Evolutionary conservation across 2,113 vertebrate genomes (phyloP).

Genomic region (Edolisoma coerulescens): DNA sequence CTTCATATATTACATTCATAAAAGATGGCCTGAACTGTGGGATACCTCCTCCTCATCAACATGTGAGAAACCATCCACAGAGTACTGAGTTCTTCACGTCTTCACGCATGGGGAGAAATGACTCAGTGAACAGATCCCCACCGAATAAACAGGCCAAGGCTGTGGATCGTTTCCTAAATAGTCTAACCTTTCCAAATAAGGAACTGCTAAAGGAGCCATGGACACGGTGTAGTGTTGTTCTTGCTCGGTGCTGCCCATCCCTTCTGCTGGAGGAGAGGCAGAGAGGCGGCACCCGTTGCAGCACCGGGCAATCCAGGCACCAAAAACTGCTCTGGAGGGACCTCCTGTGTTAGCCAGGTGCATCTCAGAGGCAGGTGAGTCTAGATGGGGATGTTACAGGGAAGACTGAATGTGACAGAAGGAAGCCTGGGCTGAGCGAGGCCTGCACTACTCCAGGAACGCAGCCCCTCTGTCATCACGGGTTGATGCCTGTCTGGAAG

Average conservation of each 20-base stretch:
- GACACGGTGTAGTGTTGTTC: neutral
- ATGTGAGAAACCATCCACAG: neutral
- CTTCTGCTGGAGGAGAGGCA: neutral
- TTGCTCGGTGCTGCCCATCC: neutral
- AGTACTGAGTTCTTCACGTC: fast-evolving
- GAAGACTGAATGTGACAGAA: neutral
- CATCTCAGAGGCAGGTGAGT: neutral
- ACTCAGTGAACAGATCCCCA: neutral
- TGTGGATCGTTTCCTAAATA: neutral
- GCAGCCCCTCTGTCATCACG: fast-evolving
- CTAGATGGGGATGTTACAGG: neutral
- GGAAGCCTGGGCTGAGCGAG: no score
- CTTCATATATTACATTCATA: neutral
- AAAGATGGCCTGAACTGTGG: neutral
- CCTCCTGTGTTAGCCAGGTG: neutral
- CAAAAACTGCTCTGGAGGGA: neutral
- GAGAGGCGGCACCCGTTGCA: no score
- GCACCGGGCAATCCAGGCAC: neutral
- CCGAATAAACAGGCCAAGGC: neutral
- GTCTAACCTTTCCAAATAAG: neutral
- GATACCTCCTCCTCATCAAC: neutral
- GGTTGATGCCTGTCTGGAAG: neutral
- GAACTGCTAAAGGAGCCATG: neutral
- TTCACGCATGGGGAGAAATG: fast-evolving
- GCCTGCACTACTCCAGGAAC: no score